These are phyloP conservation scores for Neodiprion lecontei DNA, from an alignment of 1,140 invertebrate genomes.

Conservation along the genomic window DNA sequence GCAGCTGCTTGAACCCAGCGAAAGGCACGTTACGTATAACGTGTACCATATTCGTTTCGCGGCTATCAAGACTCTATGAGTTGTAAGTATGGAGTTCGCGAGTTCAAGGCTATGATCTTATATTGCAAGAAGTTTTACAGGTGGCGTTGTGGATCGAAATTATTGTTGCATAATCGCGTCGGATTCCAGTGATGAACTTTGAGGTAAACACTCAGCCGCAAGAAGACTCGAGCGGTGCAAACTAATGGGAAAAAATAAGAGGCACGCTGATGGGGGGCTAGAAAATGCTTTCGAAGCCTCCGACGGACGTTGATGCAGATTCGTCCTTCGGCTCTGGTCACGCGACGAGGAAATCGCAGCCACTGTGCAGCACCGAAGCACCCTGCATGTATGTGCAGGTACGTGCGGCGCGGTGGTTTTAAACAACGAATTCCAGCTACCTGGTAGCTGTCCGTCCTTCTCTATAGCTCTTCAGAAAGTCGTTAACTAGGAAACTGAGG, in stretches of 20 bases:
- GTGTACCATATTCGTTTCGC: too few species aligned
- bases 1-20: too few species aligned
- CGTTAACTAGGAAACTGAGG: neutral
- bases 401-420: neutral
- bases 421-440: neutral
- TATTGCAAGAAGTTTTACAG: too few species aligned
- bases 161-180: neutral
- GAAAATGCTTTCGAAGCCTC: neutral
- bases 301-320: neutral
- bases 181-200: too few species aligned
- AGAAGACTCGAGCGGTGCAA: neutral
- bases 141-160: neutral
- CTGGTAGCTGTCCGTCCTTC: neutral
- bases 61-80: too few species aligned
- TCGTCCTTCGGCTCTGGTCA: neutral
- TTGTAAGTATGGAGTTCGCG: too few species aligned
- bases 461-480: neutral
- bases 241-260: constrained; percentile 1
- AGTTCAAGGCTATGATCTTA: too few species aligned
- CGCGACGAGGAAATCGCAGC: neutral
- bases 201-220: neutral
- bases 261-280: neutral
- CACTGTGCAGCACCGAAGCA: neutral
- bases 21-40: too few species aligned
- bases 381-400: neutral